A percentile compares a stretch with the other conserved stretches of the same genome.
These are phyloP conservation scores for Setophaga petechia DNA, from an alignment of 2,113 vertebrate genomes.

Conservation along the genomic window DNA sequence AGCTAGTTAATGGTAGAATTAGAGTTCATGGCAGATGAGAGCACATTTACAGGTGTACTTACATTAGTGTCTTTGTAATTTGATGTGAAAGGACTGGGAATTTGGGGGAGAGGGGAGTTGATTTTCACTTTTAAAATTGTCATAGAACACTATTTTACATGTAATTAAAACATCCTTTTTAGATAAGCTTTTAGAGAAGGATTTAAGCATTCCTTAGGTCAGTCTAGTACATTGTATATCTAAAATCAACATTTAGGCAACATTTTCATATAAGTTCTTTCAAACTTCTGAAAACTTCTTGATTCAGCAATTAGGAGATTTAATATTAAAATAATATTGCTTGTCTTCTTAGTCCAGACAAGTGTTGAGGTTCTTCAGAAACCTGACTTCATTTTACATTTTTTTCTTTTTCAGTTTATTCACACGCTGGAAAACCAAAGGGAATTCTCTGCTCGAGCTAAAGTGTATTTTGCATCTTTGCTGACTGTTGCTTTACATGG, in stretches of 20 bases:
- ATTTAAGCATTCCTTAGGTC: neutral
- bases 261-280: neutral
- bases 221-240: neutral
- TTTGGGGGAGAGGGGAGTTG: neutral
- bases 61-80: conserved; percentile 47
- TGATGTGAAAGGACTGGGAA: conserved; percentile 41
- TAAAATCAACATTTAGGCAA: neutral
- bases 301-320: neutral
- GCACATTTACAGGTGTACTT: neutral
- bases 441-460: conserved; percentile 90
- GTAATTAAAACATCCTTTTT: conserved; percentile 11
- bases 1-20: conserved; percentile 37
- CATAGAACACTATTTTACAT: neutral
- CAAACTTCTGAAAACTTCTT: neutral
- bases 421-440: conserved; percentile 90
- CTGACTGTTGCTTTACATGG: conserved; percentile 96
- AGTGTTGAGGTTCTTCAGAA: neutral
- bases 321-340: neutral
- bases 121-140: neutral
- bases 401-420: conserved; percentile 85
- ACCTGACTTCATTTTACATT: neutral
- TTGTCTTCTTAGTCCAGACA: neutral
- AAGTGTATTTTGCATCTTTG: conserved; percentile 93
- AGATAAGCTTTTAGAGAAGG: neutral
- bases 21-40: conserved; percentile 28